Base-by-base conservation (phyloP, 2,888 invertebrate genomes). In the Euclidia mi region DNA sequence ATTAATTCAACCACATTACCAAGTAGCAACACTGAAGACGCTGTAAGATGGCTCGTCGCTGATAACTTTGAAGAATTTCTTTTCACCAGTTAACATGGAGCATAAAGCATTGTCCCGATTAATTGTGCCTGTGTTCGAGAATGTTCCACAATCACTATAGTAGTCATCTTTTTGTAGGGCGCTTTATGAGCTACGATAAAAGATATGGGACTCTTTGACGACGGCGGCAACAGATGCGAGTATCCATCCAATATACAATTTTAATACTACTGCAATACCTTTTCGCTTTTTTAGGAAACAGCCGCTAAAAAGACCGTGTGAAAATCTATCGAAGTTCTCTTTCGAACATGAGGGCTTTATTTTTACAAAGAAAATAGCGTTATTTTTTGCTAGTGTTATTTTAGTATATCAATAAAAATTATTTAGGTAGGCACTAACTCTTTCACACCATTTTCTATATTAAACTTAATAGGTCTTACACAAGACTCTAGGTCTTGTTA, bases 101-200 rank as follows among this genome's bases (percentile, higher is more conserved):
- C 45, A 57, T 41, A 48, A 28, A 37, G 37, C 12, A 31, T 37
- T 28, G 20, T 38, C 37, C 50, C 15, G 15, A 44, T 53, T 45
- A 45, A 10, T 37, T 14, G 7, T 18, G 34, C 6, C 9, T 15
- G 14, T 34, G 32, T 37, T 45, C 49, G 35, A 51, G 44, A 56
- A 53, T 37, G 48, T 31, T 49, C 42, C 41, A 55, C 61, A 65
- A 68, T 72, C 60, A 56, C 41, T 47, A 60, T 31, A 10, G 56
- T 25, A 48, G 45, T 34, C 48, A 56, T 45, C 46, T 68, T 55
- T 61, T 67, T 56, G 50, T 42, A 25, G 43, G 45, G 56, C 52
- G 17, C 49, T 71, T 71, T 72, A 71, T 61, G 69, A 65, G 52
- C 28, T 34, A 45, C 65, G 58, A 58, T 72, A 71, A 72, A 71